Evolutionary conservation across 2,888 invertebrate genomes (phyloP), one percentile per base, ranked within the genome.

Genomic region (Acheta domesticus): DNA sequence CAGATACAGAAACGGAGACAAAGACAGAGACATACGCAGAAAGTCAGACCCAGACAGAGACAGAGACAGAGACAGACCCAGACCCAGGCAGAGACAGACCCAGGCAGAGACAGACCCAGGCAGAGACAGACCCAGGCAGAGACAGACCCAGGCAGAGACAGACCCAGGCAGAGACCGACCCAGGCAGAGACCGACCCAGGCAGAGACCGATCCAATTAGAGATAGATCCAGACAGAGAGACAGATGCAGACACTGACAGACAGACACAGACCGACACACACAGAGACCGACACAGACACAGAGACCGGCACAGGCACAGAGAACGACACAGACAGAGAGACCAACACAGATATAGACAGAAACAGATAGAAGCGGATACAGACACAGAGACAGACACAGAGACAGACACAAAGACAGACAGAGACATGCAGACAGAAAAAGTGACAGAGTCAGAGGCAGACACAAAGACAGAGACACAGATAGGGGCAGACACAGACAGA

Each of bases 231-330:
- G n/a, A 75, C 75, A 16, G 2, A 75, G 2, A 21, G 16, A 3
- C 75, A 75, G n/a, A 75, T 4, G 3, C 14, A 75, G n/a, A n/a
- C n/a, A 76, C 23, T 12, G 21, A 76, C 19, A 14, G 11, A 14
- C n/a, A n/a, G n/a, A n/a, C n/a, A n/a, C n/a, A n/a, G n/a, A n/a
- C n/a, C n/a, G n/a, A n/a, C n/a, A n/a, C n/a, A n/a, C n/a, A n/a
- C n/a, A n/a, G n/a, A n/a, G n/a, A n/a, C n/a, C n/a, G 73, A 73
- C 73, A 73, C 76, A 76, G n/a, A 76, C 76, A 76, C 23, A 20
- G 11, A 2, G 23, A 2, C 23, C 2, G 23, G 2, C 23, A 23
- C 23, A 2, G 2, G 2, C 1, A 23, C 23, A 76, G 4, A 12
- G 8, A 76, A 3, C 5, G 11, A 76, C 16, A 12, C 5, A 12